Evolutionary conservation across 92 coral and sea anemone species (phyloP), one percentile per base, ranked within the genome.

Genomic region (Palythoa grandis): DNA sequence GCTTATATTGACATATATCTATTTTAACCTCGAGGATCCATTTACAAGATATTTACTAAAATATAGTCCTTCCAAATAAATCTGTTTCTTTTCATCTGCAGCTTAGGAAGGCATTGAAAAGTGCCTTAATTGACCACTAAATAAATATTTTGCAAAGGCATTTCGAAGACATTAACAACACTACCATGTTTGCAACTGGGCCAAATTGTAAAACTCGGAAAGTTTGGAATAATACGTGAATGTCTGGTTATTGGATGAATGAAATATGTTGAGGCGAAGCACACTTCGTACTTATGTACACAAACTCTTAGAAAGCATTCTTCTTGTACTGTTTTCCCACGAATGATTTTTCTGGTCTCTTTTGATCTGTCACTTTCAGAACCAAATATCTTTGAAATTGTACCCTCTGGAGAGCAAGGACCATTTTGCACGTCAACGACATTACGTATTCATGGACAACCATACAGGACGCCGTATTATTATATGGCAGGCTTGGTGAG

Each of bases 1-100:
- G 40, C 65, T 63, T 80, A 13, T 23, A 48, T 76, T 54, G 61
- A 48, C 74, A 80, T 22, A 65, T 12, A 40, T 48, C 70, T 80
- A 52, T n/a, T 63, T 43, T 63, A 38, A 80, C 16, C 60, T 66
- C 13, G 54, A 80, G 60, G 48, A 48, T 25, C 74, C 43, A 63
- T 39, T 66, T 13, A 11, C 69, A 77, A 77, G 22, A 56, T 66
- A 7, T 47, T 70, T 52, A 66, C 74, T 50, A 65, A 39, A 80
- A 80, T 80, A 66, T 66, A 47, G 85, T 50, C 65, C 74, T 80
- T 56, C 73, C 47, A 43, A 60, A 43, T 39, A 20, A 48, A 29
- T 29, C 35, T 24, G 52, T 16, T 80, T 65, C 74, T 50, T 69
- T 12, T 25, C 17, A 57, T 23, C 60, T 24, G n/a, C n/a, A 20